Evolutionary conservation across 2,888 invertebrate genomes (phyloP), one percentile per base, ranked within the genome.

Genomic region (Hirtodrosophila trivittata): DNA sequence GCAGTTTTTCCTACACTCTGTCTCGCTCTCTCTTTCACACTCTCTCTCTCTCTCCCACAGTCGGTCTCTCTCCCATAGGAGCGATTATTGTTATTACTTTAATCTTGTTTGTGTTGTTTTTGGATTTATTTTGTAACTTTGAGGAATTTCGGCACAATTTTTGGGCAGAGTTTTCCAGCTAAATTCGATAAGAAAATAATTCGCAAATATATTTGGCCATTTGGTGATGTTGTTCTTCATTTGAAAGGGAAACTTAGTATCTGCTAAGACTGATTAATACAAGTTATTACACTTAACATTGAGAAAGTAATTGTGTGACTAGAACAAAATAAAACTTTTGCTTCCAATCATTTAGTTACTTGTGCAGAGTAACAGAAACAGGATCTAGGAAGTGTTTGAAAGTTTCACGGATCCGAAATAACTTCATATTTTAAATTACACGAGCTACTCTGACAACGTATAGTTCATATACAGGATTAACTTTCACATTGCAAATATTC

Each of bases 101-200:
- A 56, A 64, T 69, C 51, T 51, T 83, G 54, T 59, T 59, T 57
- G 60, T 14, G 28, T 66, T 60, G 60, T 14, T 55, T 56, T 45
- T 38, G 66, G 38, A 58, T 52, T 54, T 51, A 16, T 43, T 62
- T 69, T 47, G 50, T 45, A 59, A 49, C 25, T 47, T 45, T 38
- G 12, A 26, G 37, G 65, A 69, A 63, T 67, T 74, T 62, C 32
- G 52, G 57, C 55, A 66, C 16, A 2, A 41, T 38, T 64, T 60
- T 50, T 49, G 54, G 54, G n/a, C 51, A 55, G 32, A 43, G 51
- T 41, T 67, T 46, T 47, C 33, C 21, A 45, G 21, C 12, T 43
- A 10, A 47, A 50, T 43, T 43, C 33, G 33, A 52, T 80, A 57
- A 38, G 64, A 57, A 72, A 75, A 56, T 55, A 42, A 51, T 43